Evolutionary conservation across 1,140 invertebrate genomes (phyloP).

Genomic region (Araneus ventricosus): DNA sequence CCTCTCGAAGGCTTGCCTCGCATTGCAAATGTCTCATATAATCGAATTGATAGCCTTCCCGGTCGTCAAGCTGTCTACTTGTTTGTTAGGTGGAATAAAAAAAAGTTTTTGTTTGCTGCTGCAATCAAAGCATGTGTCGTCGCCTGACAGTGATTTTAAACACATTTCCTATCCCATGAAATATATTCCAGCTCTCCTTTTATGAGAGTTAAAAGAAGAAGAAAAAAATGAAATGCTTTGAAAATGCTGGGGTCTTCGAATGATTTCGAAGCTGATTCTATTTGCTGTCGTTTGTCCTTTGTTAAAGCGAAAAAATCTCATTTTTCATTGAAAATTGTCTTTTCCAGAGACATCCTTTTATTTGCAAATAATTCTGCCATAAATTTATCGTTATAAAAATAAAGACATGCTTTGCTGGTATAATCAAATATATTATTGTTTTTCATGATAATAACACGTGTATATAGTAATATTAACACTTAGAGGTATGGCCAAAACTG

Average conservation of each 20-base stretch:
- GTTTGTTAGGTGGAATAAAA: background rate
- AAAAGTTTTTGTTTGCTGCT: background rate
- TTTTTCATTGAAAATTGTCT: no score
- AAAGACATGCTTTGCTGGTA: no score
- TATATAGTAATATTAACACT: no score
- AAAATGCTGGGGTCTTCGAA: background rate
- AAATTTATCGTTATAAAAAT: no score
- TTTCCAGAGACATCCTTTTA: no score
- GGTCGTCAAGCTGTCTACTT: conserved; percentile 54
- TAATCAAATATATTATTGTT: no score
- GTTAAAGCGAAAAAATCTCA: background rate
- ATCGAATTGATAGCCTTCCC: conserved; percentile 63
- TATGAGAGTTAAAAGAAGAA: conserved; percentile 21
- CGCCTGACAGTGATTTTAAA: conserved; percentile 50
- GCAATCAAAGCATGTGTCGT: conserved; percentile 39
- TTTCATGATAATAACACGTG: no score
- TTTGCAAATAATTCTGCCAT: no score
- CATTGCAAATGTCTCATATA: conserved; percentile 43
- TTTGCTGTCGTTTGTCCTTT: background rate
- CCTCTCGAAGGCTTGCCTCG: background rate
- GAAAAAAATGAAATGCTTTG: background rate
- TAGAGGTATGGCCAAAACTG: no score
- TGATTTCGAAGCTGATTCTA: background rate
- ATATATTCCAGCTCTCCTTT: background rate
- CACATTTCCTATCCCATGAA: conserved; percentile 26